Evolutionary conservation across 2,797 vertebrate species (phyloP), one percentile per base, ranked within the genome.

Genomic region (Trematomus bernacchii): DNA sequence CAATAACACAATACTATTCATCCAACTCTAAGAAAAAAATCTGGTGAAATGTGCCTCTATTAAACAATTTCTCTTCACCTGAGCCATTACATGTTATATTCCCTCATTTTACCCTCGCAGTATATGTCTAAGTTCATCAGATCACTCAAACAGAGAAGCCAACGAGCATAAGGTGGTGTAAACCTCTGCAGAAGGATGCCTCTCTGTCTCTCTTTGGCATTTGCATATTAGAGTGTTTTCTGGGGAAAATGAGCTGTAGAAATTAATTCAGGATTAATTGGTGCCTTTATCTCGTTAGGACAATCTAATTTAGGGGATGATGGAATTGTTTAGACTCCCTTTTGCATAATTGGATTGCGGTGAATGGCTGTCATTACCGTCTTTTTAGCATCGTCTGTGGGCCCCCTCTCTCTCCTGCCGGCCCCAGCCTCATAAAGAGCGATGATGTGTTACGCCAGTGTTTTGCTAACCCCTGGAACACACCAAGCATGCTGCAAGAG

Each of bases 211-310:
- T 96, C 96, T 93, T 96, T 97, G 96, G 96, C 96, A 99, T 99
- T 98, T 98, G 97, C 97, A 98, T 98, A 98, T 97, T 97, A 97
- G 97, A 98, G 97, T 98, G 97, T 98, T 98, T 99, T 97, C 97
- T 96, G 97, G 97, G 93, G 93, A 94, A 98, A 98, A 98, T 98
- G 97, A 97, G 97, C 97, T 98, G 97, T 98, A 97, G 96, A 98
- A 99, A 98, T 99, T 98, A 99, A 98, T 99, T 97, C 97, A 97
- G 97, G 97, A 99, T 99, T 99, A 99, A 99, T 99, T 99, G 97
- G 97, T 97, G 97, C 97, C 97, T 99, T 99, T 98, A 99, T 99
- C 97, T 99, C 97, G 96, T 99, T 99, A 99, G 97, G 97, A 98
- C 97, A 97, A 99, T 98, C 97, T 99, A 98, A 99, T 99, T 99